Base-by-base conservation (phyloP, 2,888 invertebrate genomes). In the Drosophila acutilabella region DNA sequence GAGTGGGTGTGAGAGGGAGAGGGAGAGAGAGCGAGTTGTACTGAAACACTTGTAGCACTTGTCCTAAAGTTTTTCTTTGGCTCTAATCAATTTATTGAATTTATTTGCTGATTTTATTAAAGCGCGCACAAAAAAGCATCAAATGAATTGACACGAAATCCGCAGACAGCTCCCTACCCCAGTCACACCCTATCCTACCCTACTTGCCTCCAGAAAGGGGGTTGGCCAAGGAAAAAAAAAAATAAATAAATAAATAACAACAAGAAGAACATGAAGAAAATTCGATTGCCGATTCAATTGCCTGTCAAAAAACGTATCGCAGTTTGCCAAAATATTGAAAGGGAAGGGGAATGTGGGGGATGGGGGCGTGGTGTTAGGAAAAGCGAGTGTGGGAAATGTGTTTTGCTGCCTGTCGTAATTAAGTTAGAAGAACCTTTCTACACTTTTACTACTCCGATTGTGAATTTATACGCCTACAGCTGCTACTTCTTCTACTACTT, bases 21-120 rank as follows among this genome's bases (percentile, higher is more conserved):
- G 13, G 6, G 40, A 33, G 16, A 30, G 14, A 14, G n/a, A 13
- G 26, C 16, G 41, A 51, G 51, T 56, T 8, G 11, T 47, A 26
- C 40, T 14, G 38, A 50, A 42, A 64, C 78, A 70, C 83, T 79
- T 79, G 80, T 73, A 80, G 67, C 80, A 76, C 80, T 85, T 79
- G 62, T 20, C 50, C 40, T n/a, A 48, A 54, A 81, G 45, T 60
- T 50, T 45, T n/a, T 42, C 56, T 33, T 14, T n/a, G 47, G 53
- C 72, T 64, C 80, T 79, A 87, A 84, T 84, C 89, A 88, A 88
- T 88, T 84, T 88, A 83, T 88, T 69, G 75, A 88, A 88, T 83
- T 84, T 74, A 81, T 81, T 70, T 78, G 75, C 73, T 84, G 87
- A 84, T 88, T 84, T 78, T 74, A 81, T 84, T 88, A 84, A 84